These are phyloP conservation scores for Yponomeuta sedellus DNA, from an alignment of 2,888 invertebrate species.

Conservation along the genomic window DNA sequence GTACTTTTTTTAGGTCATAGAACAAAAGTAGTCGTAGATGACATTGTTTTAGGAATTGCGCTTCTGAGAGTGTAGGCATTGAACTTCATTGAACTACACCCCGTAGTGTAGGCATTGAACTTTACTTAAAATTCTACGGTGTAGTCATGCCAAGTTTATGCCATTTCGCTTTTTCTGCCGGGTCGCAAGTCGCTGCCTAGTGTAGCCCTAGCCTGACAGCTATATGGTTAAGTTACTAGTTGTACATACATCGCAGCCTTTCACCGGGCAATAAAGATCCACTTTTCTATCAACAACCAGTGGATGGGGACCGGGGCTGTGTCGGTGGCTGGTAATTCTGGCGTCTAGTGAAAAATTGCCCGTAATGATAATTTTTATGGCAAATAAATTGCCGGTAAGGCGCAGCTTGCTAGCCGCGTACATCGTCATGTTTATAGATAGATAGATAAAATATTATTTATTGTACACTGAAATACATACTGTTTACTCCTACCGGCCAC, in stretches of 20 bases:
- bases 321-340: constrained; percentile 31
- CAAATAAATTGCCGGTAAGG: constrained; percentile 42
- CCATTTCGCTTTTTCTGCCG: no score
- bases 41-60: no score
- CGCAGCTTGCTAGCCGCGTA: background rate
- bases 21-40: no score
- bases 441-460: no score
- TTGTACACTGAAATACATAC: no score
- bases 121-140: no score
- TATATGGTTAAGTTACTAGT: constrained; percentile 35
- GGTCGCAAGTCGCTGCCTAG: no score
- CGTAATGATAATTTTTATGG: constrained; percentile 52
- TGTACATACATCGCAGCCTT: constrained; percentile 35
- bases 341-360: constrained; percentile 46
- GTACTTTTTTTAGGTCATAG: no score
- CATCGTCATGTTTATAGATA: background rate
- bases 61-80: no score
- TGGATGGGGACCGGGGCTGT: constrained; percentile 34
- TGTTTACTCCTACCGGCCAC: background rate
- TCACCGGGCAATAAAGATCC: constrained; percentile 61
- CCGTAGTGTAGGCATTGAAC: no score
- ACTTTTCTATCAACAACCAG: constrained; percentile 56
- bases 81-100: no score
- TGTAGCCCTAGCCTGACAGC: constrained; percentile 26
- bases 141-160: no score